Base-by-base conservation (phyloP, 2,888 invertebrate genomes). In the Drosophila demipolita region DNA sequence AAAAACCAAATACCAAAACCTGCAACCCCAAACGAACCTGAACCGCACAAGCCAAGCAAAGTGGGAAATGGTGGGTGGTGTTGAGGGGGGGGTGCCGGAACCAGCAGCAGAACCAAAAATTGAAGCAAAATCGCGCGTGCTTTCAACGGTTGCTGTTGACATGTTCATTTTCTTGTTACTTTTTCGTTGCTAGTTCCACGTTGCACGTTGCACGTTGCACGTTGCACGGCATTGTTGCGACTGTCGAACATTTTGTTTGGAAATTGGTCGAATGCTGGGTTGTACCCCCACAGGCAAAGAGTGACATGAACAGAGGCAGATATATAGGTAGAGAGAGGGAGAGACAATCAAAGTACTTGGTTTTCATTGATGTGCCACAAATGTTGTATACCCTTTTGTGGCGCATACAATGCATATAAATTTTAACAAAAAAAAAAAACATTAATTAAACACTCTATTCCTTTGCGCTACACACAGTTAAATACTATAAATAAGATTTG, bases 151-250 rank as follows among this genome's bases (percentile, higher is more conserved):
- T 87, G 88, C 78, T 80, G 88, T 86, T 86, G 90, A 89, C 90
- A 86, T 86, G 88, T 89, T 89, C 86, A 89, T 89, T 86, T 86
- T 86, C 86, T 87, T 89, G 85, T 84, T 64, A 75, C 71, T 59
- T 63, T 68, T 53, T 57, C 38, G 40, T 54, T 48, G 23, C 48
- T 58, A 4, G 54, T 50, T 49, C 35, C 57, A 23, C 35, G 53
- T 32, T 32, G 35, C 42, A 62, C 29, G 40, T 42, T 52, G 53
- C 57, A 42, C 35, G 53, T 36, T 32, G 35, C 42, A 58, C 29
- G 40, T 40, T 52, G 53, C 57, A 42, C 48, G 57, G n/a, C 45
- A 53, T 55, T 65, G 75, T 52, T 59, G 73, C 76, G 63, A 65
- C 69, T 83, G 82, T 69, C 71, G 84, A 82, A 86, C 87, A 85